Conservation (phyloP, 1,140 invertebrate species). For the Reticulitermes speratus region DNA sequence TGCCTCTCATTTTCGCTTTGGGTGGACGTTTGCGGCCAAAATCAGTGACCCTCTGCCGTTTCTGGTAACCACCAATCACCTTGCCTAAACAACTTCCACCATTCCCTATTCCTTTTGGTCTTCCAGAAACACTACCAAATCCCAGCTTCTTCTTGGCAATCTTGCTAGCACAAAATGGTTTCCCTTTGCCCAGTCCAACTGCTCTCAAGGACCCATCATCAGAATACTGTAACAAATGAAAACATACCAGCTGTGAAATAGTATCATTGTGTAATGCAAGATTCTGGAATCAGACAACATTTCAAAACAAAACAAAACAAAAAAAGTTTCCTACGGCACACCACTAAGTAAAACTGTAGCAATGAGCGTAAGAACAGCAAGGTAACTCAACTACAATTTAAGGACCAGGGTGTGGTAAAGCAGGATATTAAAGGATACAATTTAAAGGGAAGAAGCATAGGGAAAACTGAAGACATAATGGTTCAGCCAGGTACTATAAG, state of each 20-base stretch:
- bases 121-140: constrained; percentile 43
- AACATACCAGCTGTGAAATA: too few relatives aligned
- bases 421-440: too few relatives aligned
- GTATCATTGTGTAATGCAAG: too few relatives aligned
- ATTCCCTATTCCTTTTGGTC: constrained; percentile 60
- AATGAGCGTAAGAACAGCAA: neutral
- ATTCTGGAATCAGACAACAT: too few relatives aligned
- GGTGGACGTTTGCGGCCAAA: constrained; percentile 76
- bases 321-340: neutral
- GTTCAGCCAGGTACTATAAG: too few relatives aligned
- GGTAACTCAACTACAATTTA: too few relatives aligned
- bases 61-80: constrained; percentile 64
- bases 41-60: constrained; percentile 63
- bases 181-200: constrained; percentile 73
- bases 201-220: constrained; percentile 48
- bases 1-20: constrained; percentile 80
- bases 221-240: neutral
- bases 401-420: too few relatives aligned
- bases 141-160: constrained; percentile 76
- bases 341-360: neutral
- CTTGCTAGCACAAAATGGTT: constrained; percentile 72
- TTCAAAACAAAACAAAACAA: neutral
- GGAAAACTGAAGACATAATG: too few relatives aligned
- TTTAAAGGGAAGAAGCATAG: too few relatives aligned
- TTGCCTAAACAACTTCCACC: constrained; percentile 42